Base-by-base conservation (phyloP, 2,113 vertebrate genomes). In the Osmerus mordax region DNA sequence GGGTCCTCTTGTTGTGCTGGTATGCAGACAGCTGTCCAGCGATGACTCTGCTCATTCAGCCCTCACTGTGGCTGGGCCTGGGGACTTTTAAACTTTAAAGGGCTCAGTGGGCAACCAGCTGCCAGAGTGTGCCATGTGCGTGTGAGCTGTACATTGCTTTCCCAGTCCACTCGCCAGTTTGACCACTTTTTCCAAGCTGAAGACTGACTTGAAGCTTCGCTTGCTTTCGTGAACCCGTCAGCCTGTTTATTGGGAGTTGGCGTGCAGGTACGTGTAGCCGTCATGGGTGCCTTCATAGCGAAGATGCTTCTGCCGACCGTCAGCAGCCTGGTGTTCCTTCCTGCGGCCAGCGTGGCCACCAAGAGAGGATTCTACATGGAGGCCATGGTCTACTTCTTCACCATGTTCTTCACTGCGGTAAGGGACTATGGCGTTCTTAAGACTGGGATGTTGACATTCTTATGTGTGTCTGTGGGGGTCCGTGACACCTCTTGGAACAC, bases 351-450 rank as follows among this genome's bases (percentile, higher is more conserved):
- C 65, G 89, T 98, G 0, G 97, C 97, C 0, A 91, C 96, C 87
- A 96, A 94, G 85, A 88, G 97, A 64, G 93, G 93, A 4, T 99
- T 99, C 88, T 96, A 99, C 91, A 96, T 98, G 95, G 97, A 99
- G 84, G 96, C 97, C 78, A 99, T 99, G 97, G 94, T 98, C 71
- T 99, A 98, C 80, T 96, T 98, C 89, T 99, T 99, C 92, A 98
- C 96, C 79, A 98, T 94, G 93, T 99, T 99, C 91, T 99, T 99
- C 28, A 89, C 89, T 12, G 93, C 93, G 93, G 97, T 99, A 88
- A 96, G 97, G 71, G 32, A n/a, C n/a, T 18, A 4, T 23, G 53
- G 13, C 36, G 19, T 4, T 36, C 32, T 60, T 18, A 51, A 23
- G 19, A 7, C 12, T 12, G 18, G 2, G 47, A 23, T 12, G 41